These are phyloP conservation scores for Drosophila rellima DNA, from an alignment of 2,888 invertebrate genomes.

Conservation along the genomic window DNA sequence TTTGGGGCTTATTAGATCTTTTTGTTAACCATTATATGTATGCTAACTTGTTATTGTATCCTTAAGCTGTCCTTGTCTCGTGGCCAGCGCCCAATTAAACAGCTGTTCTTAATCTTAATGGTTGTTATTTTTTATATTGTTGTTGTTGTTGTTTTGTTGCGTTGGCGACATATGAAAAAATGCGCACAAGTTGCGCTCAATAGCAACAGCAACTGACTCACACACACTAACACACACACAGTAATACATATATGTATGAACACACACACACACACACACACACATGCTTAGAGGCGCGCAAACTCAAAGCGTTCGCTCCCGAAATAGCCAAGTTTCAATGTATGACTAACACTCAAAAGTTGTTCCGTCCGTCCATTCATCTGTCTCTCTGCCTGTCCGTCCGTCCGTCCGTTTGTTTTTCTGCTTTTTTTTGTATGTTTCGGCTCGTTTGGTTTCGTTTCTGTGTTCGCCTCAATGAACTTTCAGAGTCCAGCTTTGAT, in stretches of 20 bases:
- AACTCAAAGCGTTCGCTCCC: conserved; percentile 69
- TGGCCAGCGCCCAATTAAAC: conserved; percentile 22
- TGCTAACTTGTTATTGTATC: conserved; percentile 7
- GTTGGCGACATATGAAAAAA: conserved; percentile 51
- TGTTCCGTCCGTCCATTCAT: conserved; percentile 11
- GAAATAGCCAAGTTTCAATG: conserved; percentile 70
- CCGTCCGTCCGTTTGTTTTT: conserved; percentile 7
- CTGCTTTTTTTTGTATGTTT: conserved; percentile 19
- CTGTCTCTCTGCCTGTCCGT: conserved; percentile 10
- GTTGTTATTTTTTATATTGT: conserved; percentile 1
- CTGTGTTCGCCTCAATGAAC: conserved; percentile 47
- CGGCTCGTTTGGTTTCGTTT: conserved; percentile 39
- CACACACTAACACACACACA: conserved; percentile 28
- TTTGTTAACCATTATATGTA: not conserved
- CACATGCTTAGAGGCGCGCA: conserved; percentile 33
- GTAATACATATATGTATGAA: conserved; percentile 2
- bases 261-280: conserved; percentile 15
- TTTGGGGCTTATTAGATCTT: not conserved
- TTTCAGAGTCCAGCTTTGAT: conserved; percentile 46
- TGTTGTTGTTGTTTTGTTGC: conserved; percentile 36
- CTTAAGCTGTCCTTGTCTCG: conserved; percentile 39
- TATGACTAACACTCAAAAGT: conserved; percentile 67
- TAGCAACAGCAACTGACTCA: conserved; percentile 55
- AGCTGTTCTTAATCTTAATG: conserved; percentile 29
- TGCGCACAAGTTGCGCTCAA: conserved; percentile 50